Evolutionary conservation across 1,140 invertebrate genomes (phyloP).

Genomic region (Halyomorpha halys): DNA sequence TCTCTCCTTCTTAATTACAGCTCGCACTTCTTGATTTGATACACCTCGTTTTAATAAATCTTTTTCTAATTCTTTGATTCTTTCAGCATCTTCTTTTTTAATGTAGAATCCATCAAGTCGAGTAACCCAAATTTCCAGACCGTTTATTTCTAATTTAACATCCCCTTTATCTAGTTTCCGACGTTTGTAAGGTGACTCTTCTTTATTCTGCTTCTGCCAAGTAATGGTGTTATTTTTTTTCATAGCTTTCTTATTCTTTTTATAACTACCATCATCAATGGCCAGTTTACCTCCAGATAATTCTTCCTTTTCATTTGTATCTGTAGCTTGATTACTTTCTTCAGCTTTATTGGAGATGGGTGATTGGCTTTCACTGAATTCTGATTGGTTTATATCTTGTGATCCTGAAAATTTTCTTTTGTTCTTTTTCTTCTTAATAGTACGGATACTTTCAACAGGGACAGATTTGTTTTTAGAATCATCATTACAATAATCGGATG

Average conservation of each 20-base stretch:
- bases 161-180: constrained; percentile 31
- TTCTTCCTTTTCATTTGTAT: not conserved
- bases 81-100: constrained; percentile 56
- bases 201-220: constrained; percentile 16
- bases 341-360: too few species aligned
- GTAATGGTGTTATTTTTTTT: constrained; percentile 26
- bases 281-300: not conserved
- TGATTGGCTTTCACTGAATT: too few species aligned
- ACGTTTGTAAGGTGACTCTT: constrained; percentile 27
- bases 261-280: not conserved
- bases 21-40: constrained; percentile 51
- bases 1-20: constrained; percentile 55
- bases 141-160: constrained; percentile 40
- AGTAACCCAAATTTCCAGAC: constrained; percentile 48
- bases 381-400: not conserved
- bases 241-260: constrained; percentile 18
- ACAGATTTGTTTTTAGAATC: not conserved
- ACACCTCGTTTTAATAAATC: constrained; percentile 57
- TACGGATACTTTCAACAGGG: not conserved
- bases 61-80: constrained; percentile 47
- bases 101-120: constrained; percentile 59
- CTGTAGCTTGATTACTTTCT: too few species aligned
- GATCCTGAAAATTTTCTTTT: not conserved
- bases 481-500: too few species aligned
- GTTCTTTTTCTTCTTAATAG: not conserved